Evolutionary conservation across 2,113 vertebrate species (phyloP), one percentile per base, ranked within the genome.

Genomic region (Sakesphorus luctuosus): DNA sequence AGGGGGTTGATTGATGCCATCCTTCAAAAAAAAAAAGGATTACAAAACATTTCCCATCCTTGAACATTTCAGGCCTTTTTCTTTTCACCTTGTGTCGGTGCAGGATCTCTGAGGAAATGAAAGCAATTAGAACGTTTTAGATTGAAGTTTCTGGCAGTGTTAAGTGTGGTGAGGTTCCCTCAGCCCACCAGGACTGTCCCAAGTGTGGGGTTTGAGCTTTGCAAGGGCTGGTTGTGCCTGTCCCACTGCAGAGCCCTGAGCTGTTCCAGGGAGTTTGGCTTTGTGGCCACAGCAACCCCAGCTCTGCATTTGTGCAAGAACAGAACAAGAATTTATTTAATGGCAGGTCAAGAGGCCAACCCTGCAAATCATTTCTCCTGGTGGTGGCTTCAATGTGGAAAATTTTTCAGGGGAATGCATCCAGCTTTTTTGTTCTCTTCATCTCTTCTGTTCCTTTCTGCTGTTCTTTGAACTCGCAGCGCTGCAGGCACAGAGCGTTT

Each of bases 211-310:
- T 18, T 4, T 93, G 79, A 72, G 38, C 33, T 93, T 78, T 79
- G 44, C 44, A 33, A 25, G 43, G 72, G 40, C 20, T 50, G 44
- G 26, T 49, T 43, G n/a, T 6, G 1, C 25, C 1, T 28, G 11
- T 31, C 40, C 40, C 6, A 0, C n/a, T 80, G 55, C 5, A 71
- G 62, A 73, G 12, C 55, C 2, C 0, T 0, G 1, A 47, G 43
- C 13, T 56, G 2, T 44, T 52, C 40, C 25, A 1, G 35, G 33
- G 66, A 40, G 4, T n/a, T 16, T 55, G 58, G 68, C 4, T 0
- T 49, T 18, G 9, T n/a, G 49, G 29, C 19, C 43, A 8, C 25
- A 33, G 69, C 15, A 44, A 28, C 40, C 21, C 28, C 9, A 11
- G 3, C 6, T 18, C 44, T 44, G 3, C 18, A 3, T 18, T 87